phyloP scores from a whole-genome alignment of 2,888 invertebrate genomes.

The Lasioglossum calceatum region DNA sequence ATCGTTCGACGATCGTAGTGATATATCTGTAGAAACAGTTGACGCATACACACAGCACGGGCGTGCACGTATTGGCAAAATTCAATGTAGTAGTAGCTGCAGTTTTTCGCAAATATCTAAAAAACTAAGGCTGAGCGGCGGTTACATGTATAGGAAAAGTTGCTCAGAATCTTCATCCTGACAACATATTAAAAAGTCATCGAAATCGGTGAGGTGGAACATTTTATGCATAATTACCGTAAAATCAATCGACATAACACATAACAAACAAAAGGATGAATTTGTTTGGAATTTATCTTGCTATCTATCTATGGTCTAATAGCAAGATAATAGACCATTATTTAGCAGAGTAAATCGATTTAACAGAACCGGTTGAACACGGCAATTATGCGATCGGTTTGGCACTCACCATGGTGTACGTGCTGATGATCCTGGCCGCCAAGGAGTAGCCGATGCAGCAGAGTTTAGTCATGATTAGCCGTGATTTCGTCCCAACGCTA shows the following conservation, averaged over 20 bases:
- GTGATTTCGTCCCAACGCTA: conserved; percentile 31
- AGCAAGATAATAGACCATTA: not conserved
- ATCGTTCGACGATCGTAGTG: too few species aligned
- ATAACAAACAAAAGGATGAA: not conserved
- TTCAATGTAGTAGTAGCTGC: too few species aligned
- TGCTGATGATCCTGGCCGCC: conserved; percentile 79
- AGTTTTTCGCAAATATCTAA: too few species aligned
- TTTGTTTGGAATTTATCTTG: not conserved
- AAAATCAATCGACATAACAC: not conserved
- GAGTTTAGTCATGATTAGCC: conserved; percentile 72
- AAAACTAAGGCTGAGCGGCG: too few species aligned
- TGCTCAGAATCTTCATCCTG: too few species aligned
- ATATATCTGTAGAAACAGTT: too few species aligned
- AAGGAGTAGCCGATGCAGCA: conserved; percentile 79
- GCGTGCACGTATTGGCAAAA: too few species aligned
- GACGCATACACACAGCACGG: too few species aligned
- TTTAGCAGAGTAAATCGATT: not conserved
- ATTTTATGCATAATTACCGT: too few species aligned
- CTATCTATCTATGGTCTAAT: not conserved
- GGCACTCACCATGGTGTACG: conserved; percentile 80
- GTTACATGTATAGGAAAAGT: too few species aligned
- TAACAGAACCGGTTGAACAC: conserved; percentile 18
- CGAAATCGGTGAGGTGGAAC: too few species aligned
- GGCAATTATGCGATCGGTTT: conserved; percentile 2
- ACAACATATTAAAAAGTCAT: too few species aligned